Percentiles rank a stretch among this genome's conserved stretches.
Conservation (phyloP, 2,797 vertebrate species). For the Psittacula derbiana region DNA sequence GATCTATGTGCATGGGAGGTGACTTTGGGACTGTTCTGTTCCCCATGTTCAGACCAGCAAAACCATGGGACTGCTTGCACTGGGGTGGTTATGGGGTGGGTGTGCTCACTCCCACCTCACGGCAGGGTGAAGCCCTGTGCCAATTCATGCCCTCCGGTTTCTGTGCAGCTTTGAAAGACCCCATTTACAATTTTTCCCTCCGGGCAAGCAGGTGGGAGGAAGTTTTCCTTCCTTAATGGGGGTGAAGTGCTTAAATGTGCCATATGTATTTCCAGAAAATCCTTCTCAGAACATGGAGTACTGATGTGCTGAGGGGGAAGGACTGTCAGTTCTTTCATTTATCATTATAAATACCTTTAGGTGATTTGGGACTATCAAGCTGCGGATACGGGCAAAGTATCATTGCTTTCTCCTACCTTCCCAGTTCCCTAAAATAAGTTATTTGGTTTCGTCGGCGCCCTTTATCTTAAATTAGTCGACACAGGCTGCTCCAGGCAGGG, state of each 20-base stretch:
- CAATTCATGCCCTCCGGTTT: accelerated
- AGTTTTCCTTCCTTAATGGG: not conserved
- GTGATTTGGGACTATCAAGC: not conserved
- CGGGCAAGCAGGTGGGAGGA: not conserved
- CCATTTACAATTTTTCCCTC: not conserved
- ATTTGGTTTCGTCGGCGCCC: not conserved
- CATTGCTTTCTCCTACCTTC: not conserved
- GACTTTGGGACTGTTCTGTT: not conserved
- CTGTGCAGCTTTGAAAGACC: not conserved
- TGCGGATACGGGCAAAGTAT: accelerated
- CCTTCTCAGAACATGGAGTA: not conserved
- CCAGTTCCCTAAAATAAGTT: not conserved
- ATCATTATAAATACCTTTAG: not conserved
- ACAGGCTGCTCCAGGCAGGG: not conserved
- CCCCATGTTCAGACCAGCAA: accelerated
- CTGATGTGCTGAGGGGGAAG: not conserved
- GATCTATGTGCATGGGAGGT: accelerated
- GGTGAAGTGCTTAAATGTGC: not conserved
- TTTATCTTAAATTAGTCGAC: not conserved
- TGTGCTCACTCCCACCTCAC: accelerated
- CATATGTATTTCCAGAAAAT: not conserved
- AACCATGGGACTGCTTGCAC: not conserved
- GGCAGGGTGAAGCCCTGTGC: not conserved
- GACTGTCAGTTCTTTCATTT: not conserved
- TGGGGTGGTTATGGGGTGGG: not conserved